Evolutionary conservation across 1,140 invertebrate species (phyloP), one percentile per base, ranked within the genome.

Genomic region (Cydia pomonella): DNA sequence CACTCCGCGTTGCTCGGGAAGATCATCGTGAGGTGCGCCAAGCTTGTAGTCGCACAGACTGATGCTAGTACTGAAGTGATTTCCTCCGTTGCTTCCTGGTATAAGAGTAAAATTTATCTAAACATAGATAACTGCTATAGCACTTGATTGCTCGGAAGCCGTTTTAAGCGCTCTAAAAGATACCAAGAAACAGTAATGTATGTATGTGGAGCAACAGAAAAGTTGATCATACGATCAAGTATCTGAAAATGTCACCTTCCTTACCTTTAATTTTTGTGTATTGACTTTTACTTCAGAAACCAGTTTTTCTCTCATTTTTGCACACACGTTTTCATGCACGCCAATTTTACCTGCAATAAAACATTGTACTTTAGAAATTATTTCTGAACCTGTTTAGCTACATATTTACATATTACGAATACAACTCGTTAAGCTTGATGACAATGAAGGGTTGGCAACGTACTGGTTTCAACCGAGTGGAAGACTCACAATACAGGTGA

Each of bases 11-110:
- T 92, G n/a, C 88, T 86, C 25, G 96, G 96, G 90, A 97, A 97
- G 78, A 95, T 95, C 92, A 97, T 95, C 7, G 96, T 95, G 41
- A 97, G 93, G 84, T 96, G 96, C 9, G 96, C 96, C 72, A 97
- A 88, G 84, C 96, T 96, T 1, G 95, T 94, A 6, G 95, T 95
- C 10, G 95, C 94, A 82, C 96, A 97, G 38, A 97, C 95, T 10
- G 93, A 94, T 9, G 96, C 95, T 69, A 97, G 83, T 62, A 95
- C 95, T 29, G 93, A 92, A 59, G 95, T 94, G 83, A 96, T 96
- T 87, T 95, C 94, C 10, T 94, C 93, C n/a, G 95, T 94, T 21
- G 95, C 94, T 79, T 95, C 94, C 96, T 96, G 25, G n/a, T 73
- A 73, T 21, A 29, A 12, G 18, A 23, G 21, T 23, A 27, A 73